Evolutionary conservation across 2,888 invertebrate species (phyloP).

Genomic region (Dusona sp.): DNA sequence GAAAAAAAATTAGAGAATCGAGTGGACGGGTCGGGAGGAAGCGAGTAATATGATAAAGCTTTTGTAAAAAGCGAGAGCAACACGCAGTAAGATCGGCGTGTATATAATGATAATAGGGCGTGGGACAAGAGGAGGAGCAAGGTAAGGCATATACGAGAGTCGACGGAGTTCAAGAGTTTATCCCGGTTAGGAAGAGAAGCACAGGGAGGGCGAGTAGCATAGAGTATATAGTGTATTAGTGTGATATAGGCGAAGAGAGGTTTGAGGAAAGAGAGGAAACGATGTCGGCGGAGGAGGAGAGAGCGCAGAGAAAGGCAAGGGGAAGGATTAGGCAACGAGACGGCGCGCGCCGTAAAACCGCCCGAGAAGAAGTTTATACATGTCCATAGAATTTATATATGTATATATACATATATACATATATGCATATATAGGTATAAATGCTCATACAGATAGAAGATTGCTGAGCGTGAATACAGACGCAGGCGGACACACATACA

Average conservation of each 20-base stretch:
- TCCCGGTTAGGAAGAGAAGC: conserved; percentile 71
- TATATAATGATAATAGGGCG: not conserved
- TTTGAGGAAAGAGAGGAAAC: conserved; percentile 54
- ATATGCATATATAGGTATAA: not conserved
- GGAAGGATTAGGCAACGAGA: conserved; percentile 36
- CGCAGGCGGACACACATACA: not conserved
- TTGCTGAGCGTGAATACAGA: conserved; percentile 45
- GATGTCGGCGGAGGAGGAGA: conserved; percentile 29
- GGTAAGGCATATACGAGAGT: conserved; percentile 36
- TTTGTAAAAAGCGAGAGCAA: conserved; percentile 30
- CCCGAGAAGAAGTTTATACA: conserved; percentile 36
- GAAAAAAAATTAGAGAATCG: not conserved
- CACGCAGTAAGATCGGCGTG: conserved; percentile 18
- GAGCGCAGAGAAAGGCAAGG: conserved; percentile 1
- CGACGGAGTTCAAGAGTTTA: conserved; percentile 73
- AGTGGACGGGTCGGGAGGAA: not conserved
- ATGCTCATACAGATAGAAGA: conserved; percentile 36
- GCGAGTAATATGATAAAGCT: not conserved
- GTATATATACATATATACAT: not conserved
- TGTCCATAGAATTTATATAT: conserved; percentile 15
- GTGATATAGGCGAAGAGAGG: conserved; percentile 62
- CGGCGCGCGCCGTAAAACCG: conserved; percentile 58
- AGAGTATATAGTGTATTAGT: conserved; percentile 36
- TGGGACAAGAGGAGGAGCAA: not conserved
- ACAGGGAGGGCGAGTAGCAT: conserved; percentile 19